phyloP scores from a whole-genome alignment of 2,888 invertebrate genomes.

The Syrista parreyssii region DNA sequence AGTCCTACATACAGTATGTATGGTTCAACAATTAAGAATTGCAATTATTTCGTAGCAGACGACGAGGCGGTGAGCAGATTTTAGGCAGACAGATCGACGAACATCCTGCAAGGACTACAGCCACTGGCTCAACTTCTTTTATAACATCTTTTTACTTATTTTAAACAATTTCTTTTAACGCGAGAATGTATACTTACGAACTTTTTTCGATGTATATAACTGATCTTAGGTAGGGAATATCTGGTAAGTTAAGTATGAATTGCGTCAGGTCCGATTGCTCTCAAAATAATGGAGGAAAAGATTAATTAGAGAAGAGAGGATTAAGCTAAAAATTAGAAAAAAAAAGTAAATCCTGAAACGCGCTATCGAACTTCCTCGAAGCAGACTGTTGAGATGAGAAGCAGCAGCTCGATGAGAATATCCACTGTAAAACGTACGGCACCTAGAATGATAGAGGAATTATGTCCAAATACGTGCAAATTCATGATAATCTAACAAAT shows the following conservation, averaged over 20 bases:
- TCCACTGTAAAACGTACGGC: background rate
- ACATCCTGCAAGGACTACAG: background rate
- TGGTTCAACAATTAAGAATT: conserved; percentile 53
- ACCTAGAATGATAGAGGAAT: background rate
- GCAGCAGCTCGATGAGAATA: background rate
- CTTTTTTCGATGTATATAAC: background rate
- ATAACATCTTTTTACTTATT: background rate
- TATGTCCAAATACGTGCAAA: conserved; percentile 16
- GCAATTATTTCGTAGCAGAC: conserved; percentile 59
- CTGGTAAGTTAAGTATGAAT: background rate
- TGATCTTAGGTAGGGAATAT: background rate
- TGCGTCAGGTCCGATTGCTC: background rate
- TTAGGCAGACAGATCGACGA: conserved; percentile 27
- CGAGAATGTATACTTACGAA: background rate
- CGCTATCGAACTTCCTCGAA: background rate
- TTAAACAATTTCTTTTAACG: background rate
- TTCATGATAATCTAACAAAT: conserved; percentile 52
- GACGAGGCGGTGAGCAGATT: conserved; percentile 64
- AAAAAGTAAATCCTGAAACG: background rate
- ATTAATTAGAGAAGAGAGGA: background rate
- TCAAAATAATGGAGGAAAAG: background rate
- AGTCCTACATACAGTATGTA: conserved; percentile 63
- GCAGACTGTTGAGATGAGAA: background rate
- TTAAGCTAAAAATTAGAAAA: background rate
- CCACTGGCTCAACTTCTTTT: background rate